Percentiles rank a stretch among this genome's conserved stretches.
Conservation (phyloP, 2,888 invertebrate species). For the Folsomia manolachei region DNA sequence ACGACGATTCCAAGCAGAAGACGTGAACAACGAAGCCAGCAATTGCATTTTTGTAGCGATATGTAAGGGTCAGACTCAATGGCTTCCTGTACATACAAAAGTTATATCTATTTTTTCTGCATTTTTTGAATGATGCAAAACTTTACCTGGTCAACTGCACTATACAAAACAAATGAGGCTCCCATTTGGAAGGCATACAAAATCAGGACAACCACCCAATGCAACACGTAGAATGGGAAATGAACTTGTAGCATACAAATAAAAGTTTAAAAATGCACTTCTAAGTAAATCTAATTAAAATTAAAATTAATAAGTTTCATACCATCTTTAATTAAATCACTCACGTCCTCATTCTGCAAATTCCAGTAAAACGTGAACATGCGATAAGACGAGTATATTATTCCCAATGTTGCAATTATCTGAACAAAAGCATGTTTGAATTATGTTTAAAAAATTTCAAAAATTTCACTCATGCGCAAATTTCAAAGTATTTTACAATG, state of each 20-base stretch:
- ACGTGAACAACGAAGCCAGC: slow-evolving; percentile 41
- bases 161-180: slow-evolving; percentile 28
- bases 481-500: no score
- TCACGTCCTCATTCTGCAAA: slow-evolving; percentile 3
- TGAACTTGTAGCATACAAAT: no score
- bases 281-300: not conserved
- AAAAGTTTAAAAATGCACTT: not conserved
- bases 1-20: slow-evolving; percentile 34
- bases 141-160: slow-evolving; percentile 37
- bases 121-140: not conserved
- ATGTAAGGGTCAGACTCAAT: slow-evolving; percentile 43
- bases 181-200: slow-evolving; percentile 37
- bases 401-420: slow-evolving; percentile 28
- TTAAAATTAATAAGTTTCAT: not conserved
- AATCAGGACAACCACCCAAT: slow-evolving; percentile 31
- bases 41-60: slow-evolving; percentile 42
- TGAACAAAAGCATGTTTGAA: slow-evolving; percentile 15
- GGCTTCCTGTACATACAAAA: slow-evolving; percentile 32
- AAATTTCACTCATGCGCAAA: no score
- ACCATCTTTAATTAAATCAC: not conserved
- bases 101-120: not conserved
- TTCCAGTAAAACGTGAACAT: slow-evolving; percentile 34
- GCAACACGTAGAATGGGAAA: slow-evolving; percentile 37
- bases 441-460: not conserved
- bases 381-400: slow-evolving; percentile 32